A percentile compares a stretch with the other conserved stretches of the same genome.
These are phyloP conservation scores for Myiagra hebetior DNA, from an alignment of 2,113 vertebrate species.

Conservation along the genomic window DNA sequence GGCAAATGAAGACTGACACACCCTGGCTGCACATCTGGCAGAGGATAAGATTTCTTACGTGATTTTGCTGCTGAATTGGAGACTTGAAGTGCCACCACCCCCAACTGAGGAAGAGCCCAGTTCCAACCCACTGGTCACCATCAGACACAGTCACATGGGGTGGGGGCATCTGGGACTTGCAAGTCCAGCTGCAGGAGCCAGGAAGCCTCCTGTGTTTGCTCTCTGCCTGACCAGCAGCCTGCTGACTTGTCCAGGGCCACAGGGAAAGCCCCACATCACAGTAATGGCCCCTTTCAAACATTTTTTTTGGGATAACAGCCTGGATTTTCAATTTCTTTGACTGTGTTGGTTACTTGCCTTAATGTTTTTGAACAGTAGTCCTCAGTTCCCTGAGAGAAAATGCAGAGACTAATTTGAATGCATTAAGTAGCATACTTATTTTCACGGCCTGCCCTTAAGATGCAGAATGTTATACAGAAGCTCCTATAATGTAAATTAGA, in stretches of 20 bases:
- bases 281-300: neutral
- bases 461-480: neutral
- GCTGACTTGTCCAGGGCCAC: neutral
- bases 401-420: constrained; percentile 36
- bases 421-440: constrained; percentile 24
- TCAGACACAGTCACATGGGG: neutral
- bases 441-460: neutral
- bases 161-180: neutral
- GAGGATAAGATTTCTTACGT: accelerated
- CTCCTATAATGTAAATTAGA: constrained; percentile 38
- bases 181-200: neutral
- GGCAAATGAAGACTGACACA: neutral
- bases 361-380: neutral
- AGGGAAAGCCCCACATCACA: neutral
- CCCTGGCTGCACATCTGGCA: accelerated
- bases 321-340: neutral
- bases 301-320: neutral
- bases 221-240: accelerated
- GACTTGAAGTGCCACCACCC: neutral
- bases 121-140: neutral
- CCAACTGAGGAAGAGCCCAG: neutral
- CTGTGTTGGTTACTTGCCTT: neutral
- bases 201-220: neutral
- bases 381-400: constrained; percentile 35
- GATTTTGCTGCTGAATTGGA: neutral